Base-by-base conservation (phyloP, 2,888 invertebrate species). In the Drosophila falleni region DNA sequence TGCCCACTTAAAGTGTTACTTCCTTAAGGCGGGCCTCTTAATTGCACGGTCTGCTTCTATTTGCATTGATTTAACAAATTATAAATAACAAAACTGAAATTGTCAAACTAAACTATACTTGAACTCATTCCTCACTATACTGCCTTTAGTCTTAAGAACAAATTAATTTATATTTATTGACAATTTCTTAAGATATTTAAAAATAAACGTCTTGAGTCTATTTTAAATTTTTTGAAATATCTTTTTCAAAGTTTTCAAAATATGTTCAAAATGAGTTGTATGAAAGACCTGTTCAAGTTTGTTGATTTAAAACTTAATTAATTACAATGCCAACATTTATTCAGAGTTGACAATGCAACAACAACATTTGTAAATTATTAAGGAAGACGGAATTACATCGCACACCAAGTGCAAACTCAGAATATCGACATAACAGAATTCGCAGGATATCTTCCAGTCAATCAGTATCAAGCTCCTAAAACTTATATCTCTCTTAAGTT, bases 1-100 rank as follows among this genome's bases (percentile, higher is more conserved):
- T 80, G 81, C 72, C 84, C 81, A 80, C 84, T 86, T 86, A 89
- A 86, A 88, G 89, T 78, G 84, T 83, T 88, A 88, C 83, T 88
- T 89, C 78, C 88, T 83, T 78, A 78, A 70, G 67, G 73, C 81
- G 54, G 71, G 60, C 72, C 71, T 73, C 88, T 75, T 88, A 89
- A 88, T 88, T 89, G 83, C 74, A 86, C 49, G 58, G 49, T 51
- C 60, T 49, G 51, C 69, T 72, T 66, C 44, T 29, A 50, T 59
- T 44, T 39, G 13, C 55, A 50, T 53, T 64, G 68, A 67, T 63
- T 83, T 64, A 58, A 65, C 60, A 49, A 62, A 72, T 72, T 74
- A 59, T 58, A 71, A 58, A 47, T 47, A 53, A 16, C 46, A 47
- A 13, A 54, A 49, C 33, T 33, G 8, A 33, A 53, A 58, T 16